Percentiles rank a stretch among this genome's conserved stretches.
phyloP scores from a whole-genome alignment of 2,888 invertebrate species.

The Drosophila vallismaia region DNA sequence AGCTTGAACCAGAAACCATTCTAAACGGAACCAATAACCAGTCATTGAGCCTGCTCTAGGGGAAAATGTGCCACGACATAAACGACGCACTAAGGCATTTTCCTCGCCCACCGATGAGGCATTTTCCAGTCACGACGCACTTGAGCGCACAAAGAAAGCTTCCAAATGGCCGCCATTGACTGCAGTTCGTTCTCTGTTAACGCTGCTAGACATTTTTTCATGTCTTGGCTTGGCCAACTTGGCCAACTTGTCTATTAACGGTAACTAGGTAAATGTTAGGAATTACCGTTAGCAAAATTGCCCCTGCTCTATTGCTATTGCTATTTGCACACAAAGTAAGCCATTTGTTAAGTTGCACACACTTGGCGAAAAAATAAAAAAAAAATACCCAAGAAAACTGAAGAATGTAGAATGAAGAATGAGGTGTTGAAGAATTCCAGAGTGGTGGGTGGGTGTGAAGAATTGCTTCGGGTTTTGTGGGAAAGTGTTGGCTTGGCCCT shows the following conservation, averaged over 20 bases:
- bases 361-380: background rate
- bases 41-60: constrained; percentile 46
- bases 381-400: background rate
- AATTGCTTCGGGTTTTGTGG: constrained; percentile 38
- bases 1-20: constrained; percentile 44
- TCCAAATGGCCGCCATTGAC: constrained; percentile 63
- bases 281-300: constrained; percentile 78
- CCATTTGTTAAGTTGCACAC: constrained; percentile 41
- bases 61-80: constrained; percentile 43
- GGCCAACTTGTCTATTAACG: constrained; percentile 80
- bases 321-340: constrained; percentile 52
- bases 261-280: constrained; percentile 79
- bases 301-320: constrained; percentile 52
- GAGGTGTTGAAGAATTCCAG: background rate
- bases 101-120: no score
- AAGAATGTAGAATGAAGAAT: background rate
- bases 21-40: constrained; percentile 55
- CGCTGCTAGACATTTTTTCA: constrained; percentile 61
- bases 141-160: constrained; percentile 66
- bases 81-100: constrained; percentile 43
- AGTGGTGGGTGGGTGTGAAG: constrained; percentile 5
- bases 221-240: constrained; percentile 74
- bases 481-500: constrained; percentile 49
- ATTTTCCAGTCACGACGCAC: constrained; percentile 49
- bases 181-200: constrained; percentile 26